These are phyloP conservation scores for Lathamus discolor DNA, from an alignment of 2,113 vertebrate species.

Conservation along the genomic window DNA sequence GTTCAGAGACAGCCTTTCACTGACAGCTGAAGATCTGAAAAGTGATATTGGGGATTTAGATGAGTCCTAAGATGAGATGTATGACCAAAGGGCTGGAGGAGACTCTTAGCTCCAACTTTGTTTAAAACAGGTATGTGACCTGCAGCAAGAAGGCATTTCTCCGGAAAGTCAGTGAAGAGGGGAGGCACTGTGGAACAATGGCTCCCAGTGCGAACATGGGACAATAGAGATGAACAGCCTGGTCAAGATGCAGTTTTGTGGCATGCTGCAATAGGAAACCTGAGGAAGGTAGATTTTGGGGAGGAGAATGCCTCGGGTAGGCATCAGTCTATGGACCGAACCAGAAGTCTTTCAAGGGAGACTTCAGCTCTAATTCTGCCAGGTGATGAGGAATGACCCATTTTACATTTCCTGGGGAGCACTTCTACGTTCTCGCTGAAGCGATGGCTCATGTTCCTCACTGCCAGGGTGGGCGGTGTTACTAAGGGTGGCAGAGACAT, in stretches of 20 bases:
- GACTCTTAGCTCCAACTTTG: background rate
- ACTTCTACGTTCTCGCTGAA: fast-evolving
- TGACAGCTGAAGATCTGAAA: background rate
- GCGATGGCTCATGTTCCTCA: background rate
- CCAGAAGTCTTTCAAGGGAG: background rate
- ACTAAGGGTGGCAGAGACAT: background rate
- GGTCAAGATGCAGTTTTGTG: background rate
- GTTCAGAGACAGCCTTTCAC: background rate
- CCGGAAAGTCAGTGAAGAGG: background rate
- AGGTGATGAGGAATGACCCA: background rate
- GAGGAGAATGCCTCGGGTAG: background rate
- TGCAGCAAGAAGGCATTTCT: background rate
- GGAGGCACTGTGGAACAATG: background rate
- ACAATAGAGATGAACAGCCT: background rate
- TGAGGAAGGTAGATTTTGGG: background rate
- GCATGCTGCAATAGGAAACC: background rate
- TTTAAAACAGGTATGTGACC: background rate
- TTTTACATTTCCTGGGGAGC: background rate
- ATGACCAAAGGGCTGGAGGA: background rate
- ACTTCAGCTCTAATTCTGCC: background rate
- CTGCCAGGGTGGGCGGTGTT: background rate
- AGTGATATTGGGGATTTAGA: background rate
- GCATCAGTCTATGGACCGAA: background rate
- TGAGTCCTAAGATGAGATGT: background rate
- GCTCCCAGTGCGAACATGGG: background rate